Evolutionary conservation across 2,797 vertebrate genomes (phyloP).

Genomic region (Scleropages formosus): DNA sequence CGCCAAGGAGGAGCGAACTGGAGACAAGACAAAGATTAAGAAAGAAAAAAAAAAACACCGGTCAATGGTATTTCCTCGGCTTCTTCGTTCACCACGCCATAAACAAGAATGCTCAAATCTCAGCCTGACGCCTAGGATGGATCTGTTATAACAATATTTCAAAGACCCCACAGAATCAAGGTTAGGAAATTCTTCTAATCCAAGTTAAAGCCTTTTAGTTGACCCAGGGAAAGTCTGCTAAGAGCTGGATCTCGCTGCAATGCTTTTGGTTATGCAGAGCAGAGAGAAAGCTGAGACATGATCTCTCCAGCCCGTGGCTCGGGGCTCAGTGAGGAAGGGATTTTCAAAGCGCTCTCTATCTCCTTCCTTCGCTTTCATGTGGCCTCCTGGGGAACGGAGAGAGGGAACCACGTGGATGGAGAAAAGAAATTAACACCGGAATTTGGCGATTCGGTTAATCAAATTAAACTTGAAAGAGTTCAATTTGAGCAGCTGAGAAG

Average conservation of each 20-base stretch:
- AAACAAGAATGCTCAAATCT: constrained; percentile 2
- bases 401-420: background rate
- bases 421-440: constrained; percentile 22
- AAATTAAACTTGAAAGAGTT: constrained; percentile 25
- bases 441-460: constrained; percentile 15
- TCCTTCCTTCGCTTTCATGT: background rate
- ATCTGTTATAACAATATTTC: background rate
- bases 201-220: background rate
- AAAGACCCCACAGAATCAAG: constrained; percentile 1
- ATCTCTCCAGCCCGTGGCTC: background rate
- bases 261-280: background rate
- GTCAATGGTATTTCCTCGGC: constrained; percentile 14
- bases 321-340: background rate
- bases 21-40: constrained; percentile 22
- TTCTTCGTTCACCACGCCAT: background rate
- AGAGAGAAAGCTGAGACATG: background rate
- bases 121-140: background rate
- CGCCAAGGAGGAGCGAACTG: constrained; percentile 65
- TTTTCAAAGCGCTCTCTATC: constrained; percentile 11
- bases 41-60: background rate
- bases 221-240: background rate
- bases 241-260: background rate
- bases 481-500: constrained; percentile 15
- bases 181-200: background rate
- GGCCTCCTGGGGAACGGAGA: background rate